Evolutionary conservation across 2,113 vertebrate genomes (phyloP).

Genomic region (Nannospalax galili): DNA sequence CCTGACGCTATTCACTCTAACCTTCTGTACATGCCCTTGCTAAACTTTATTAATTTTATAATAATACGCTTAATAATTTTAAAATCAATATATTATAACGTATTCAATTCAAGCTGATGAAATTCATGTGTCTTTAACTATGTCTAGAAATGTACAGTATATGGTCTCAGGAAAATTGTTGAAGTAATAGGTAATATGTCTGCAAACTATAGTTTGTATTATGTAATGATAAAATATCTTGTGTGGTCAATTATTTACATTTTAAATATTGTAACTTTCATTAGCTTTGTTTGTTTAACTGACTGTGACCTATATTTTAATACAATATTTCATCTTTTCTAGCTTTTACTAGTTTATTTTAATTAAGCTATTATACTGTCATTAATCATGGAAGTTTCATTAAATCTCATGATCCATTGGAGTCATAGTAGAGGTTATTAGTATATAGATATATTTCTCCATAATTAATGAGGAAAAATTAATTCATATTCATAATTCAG

Average conservation of each 20-base stretch:
- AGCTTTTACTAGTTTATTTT: constrained; percentile 52
- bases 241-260: neutral
- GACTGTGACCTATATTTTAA: neutral
- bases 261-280: constrained; percentile 3
- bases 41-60: neutral
- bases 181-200: neutral
- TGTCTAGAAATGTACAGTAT: neutral
- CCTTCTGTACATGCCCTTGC: neutral
- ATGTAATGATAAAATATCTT: neutral
- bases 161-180: neutral
- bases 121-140: neutral
- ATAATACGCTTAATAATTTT: neutral
- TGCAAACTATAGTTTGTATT: neutral
- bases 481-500: constrained; percentile 21
- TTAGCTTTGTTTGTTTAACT: constrained; percentile 32
- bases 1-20: neutral
- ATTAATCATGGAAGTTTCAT: constrained; percentile 47
- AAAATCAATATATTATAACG: neutral
- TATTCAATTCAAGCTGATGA: neutral
- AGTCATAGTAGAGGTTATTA: neutral
- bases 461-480: constrained; percentile 28
- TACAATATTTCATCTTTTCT: constrained; percentile 51
- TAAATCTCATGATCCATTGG: constrained; percentile 11
- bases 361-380: constrained; percentile 31
- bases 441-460: neutral